Base-by-base conservation (phyloP, 2,797 vertebrate genomes). In the Catostomus latipinnis region DNA sequence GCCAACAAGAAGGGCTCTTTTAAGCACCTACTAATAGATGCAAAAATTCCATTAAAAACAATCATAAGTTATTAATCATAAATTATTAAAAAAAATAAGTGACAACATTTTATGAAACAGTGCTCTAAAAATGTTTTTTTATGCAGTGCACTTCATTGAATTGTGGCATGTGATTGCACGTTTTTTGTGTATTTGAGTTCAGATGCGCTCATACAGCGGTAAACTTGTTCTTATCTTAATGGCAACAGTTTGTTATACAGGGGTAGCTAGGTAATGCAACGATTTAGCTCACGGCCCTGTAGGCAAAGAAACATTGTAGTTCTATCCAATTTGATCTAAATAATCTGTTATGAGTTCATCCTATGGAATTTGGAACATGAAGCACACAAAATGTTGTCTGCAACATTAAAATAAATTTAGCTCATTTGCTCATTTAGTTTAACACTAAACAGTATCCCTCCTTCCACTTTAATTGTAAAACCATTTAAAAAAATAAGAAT, bases 191-290 rank as follows among this genome's bases (percentile, higher is more conserved):
- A 74, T 68, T 77, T 68, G 68, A 76, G 80, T 65, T 84, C 74
- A 60, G 62, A 72, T 57, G 66, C 50, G 86, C 84, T 83, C 86
- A 88, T 34, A 34, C 34, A 81, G 79, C 82, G 82, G 87, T 88
- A 81, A 82, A 82, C 88, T 86, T 83, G 84, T 79, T 81, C 88
- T 88, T 91, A 90, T 92, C 90, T 89, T 78, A 34, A 67, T 81
- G 82, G 87, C 84, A 88, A 89, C 68, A 75, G 18, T 87, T 68
- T 83, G 80, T 84, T 85, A 84, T 81, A 57, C 84, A 84, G 69
- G 87, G 86, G 82, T 75, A 88, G 80, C 80, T 58, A 13, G 8
- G 58, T 81, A 83, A 14, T 60, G 65, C 57, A 56, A 53, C 67
- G 82, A 83, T 75, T 75, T 34, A 3, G 34, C 34, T 34, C 34